These are phyloP conservation scores for Syngnathus acus DNA, from an alignment of 2,797 vertebrate species.

Conservation along the genomic window DNA sequence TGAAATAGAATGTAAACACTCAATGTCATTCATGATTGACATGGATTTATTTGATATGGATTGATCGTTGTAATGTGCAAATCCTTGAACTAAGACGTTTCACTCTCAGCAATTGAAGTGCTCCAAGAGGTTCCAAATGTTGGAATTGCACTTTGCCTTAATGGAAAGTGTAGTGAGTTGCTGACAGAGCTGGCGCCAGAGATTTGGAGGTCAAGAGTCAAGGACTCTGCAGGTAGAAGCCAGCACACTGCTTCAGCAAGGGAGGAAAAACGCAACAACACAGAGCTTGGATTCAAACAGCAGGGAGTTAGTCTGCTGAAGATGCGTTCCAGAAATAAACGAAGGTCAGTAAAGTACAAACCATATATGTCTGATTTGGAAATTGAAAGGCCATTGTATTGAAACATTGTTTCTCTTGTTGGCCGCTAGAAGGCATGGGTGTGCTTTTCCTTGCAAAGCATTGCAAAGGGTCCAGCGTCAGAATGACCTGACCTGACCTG, in stretches of 20 bases:
- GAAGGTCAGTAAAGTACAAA: too few species aligned
- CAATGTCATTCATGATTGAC: too few species aligned
- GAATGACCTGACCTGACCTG: too few species aligned
- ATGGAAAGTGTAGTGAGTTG: constrained; percentile 5
- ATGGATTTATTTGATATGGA: not conserved
- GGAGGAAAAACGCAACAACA: not conserved
- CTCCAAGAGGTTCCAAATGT: constrained; percentile 1
- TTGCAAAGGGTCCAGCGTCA: too few species aligned
- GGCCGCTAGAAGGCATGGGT: too few species aligned
- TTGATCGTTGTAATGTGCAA: not conserved
- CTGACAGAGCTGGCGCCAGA: constrained; percentile 68
- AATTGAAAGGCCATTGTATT: too few species aligned
- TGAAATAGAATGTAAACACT: too few species aligned
- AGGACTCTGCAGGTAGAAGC: constrained; percentile 64
- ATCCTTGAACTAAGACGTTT: not conserved
- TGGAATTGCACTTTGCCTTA: not conserved
- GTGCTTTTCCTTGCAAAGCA: too few species aligned
- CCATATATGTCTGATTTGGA: too few species aligned
- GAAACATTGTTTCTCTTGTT: too few species aligned
- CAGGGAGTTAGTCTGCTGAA: not conserved
- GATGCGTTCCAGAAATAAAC: too few species aligned
- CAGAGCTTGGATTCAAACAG: constrained; percentile 3
- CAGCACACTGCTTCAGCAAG: constrained; percentile 9
- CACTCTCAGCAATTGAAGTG: not conserved
- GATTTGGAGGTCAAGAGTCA: constrained; percentile 69